Percentiles rank a stretch among this genome's conserved stretches.
Conservation (phyloP, 2,888 invertebrate species). For the Eueremaeus valkanovi region DNA sequence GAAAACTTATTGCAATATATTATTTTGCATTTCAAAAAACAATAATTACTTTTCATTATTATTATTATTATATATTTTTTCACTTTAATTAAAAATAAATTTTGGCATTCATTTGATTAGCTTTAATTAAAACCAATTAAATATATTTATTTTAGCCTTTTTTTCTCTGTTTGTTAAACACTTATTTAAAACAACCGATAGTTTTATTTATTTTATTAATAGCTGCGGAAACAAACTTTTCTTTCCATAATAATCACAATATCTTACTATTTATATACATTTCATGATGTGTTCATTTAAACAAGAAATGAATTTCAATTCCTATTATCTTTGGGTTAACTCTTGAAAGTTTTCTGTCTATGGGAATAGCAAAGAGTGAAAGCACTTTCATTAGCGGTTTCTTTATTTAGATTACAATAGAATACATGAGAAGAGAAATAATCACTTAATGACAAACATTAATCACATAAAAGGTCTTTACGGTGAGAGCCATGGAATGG, state of each 20-base stretch:
- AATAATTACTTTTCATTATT: background rate
- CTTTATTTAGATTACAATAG: background rate
- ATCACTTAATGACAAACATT: background rate
- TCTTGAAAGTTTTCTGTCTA: background rate
- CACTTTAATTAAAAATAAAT: background rate
- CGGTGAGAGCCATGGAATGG: conserved; percentile 52
- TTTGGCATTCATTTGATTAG: background rate
- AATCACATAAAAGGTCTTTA: conserved; percentile 46
- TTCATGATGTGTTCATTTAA: background rate
- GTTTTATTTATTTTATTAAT: background rate
- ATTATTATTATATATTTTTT: background rate
- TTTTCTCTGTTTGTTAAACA: background rate
- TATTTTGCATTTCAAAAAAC: background rate
- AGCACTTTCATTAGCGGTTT: conserved; percentile 1
- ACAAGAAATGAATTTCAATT: background rate
- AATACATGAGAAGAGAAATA: background rate
- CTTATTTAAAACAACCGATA: background rate
- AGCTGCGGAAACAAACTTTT: conserved; percentile 8
- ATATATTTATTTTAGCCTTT: background rate
- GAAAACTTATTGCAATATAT: background rate
- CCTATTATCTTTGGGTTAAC: too few relatives aligned
- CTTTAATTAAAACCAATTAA: background rate
- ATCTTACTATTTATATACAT: conserved; percentile 1
- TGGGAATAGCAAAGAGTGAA: background rate
- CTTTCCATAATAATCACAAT: background rate